These are phyloP conservation scores for Bicyclus anynana DNA, from an alignment of 1,140 invertebrate genomes.

Conservation along the genomic window DNA sequence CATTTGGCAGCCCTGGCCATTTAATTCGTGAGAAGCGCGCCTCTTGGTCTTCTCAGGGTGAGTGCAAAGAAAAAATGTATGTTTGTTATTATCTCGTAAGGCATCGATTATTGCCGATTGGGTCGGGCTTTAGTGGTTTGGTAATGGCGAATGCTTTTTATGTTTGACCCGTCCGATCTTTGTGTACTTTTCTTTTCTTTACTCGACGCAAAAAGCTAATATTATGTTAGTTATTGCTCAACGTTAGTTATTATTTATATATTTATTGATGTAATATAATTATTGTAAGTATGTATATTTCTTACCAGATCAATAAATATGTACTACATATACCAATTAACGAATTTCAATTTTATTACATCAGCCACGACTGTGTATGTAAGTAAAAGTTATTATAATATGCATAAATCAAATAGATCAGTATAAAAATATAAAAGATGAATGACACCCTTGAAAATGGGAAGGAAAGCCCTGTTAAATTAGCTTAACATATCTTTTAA, in stretches of 20 bases:
- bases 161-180: conserved; percentile 16
- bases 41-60: conserved; percentile 34
- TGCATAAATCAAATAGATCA: too few species aligned
- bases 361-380: too few species aligned
- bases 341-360: too few species aligned
- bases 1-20: neutral
- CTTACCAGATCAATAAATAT: too few species aligned
- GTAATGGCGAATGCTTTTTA: conserved; percentile 20
- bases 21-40: conserved; percentile 41
- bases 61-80: conserved; percentile 36
- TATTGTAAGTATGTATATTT: too few species aligned
- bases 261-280: too few species aligned
- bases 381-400: too few species aligned
- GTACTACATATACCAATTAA: too few species aligned
- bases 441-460: too few species aligned
- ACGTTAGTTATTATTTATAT: neutral
- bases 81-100: conserved; percentile 41
- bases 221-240: conserved; percentile 2
- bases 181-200: conserved; percentile 10
- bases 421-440: too few species aligned
- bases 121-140: conserved; percentile 18
- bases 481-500: too few species aligned
- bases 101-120: conserved; percentile 40
- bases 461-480: too few species aligned
- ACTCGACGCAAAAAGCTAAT: neutral